Conservation (phyloP, 92 coral and sea anemone genomes). For the Bergia puertoricense region DNA sequence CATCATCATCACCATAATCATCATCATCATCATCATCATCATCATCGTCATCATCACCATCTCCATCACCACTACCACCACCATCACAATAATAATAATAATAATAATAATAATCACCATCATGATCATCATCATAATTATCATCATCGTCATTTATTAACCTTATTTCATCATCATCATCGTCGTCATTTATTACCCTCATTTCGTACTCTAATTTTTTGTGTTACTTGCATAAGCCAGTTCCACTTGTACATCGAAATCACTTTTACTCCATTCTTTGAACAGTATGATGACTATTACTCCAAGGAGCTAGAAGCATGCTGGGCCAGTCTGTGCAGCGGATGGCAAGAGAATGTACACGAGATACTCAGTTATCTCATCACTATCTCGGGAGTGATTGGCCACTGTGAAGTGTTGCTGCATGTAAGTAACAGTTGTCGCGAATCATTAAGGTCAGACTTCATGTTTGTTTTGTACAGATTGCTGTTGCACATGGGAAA, state of each 20-base stretch:
- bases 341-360: conserved; percentile 88
- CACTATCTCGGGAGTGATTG: conserved; percentile 86
- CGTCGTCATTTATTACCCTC: too few relatives aligned
- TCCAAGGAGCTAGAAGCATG: conserved; percentile 91
- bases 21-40: too few relatives aligned
- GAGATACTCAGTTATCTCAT: conserved; percentile 92
- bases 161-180: too few relatives aligned
- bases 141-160: too few relatives aligned
- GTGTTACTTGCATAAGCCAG: background rate
- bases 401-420: conserved; percentile 84
- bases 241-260: too few relatives aligned
- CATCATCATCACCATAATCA: too few relatives aligned
- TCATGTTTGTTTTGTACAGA: too few relatives aligned
- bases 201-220: background rate
- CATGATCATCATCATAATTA: too few relatives aligned
- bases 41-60: too few relatives aligned
- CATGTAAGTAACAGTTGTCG: conserved; percentile 67
- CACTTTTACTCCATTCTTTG: background rate
- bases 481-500: background rate
- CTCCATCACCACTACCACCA: too few relatives aligned
- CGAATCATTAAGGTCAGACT: background rate
- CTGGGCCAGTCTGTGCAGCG: conserved; percentile 88
- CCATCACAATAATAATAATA: too few relatives aligned
- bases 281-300: conserved; percentile 87
- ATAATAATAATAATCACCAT: too few relatives aligned